Base-by-base conservation (phyloP, 2,113 vertebrate species). In the Fulica atra region DNA sequence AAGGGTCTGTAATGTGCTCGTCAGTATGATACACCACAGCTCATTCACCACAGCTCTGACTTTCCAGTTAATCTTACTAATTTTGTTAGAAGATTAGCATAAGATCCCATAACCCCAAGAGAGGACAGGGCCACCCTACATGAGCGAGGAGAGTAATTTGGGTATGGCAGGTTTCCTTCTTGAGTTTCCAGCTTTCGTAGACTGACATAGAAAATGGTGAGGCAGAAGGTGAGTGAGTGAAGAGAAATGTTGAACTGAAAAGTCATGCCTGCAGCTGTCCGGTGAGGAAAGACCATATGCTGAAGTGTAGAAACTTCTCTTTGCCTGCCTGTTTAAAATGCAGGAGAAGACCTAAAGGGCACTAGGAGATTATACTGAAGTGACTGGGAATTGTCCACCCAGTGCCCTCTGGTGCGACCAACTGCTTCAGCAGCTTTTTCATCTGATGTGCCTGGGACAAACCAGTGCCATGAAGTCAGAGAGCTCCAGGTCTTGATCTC, bases 361-460 rank as follows among this genome's bases (percentile, higher is more conserved):
- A 3, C 36, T 11, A 0, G 18, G 11, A 17, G 57, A 8, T 54
- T 50, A 4, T 3, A 3, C 5, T 54, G 25, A 63, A 38, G 35
- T 56, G 53, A 24, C 26, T 65, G 70, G 40, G 38, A 63, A 16
- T 53, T 81, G 78, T 40, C 57, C 38, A 57, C 51, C 5, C 26
- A 38, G 26, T 63, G 10, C 18, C 26, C n/a, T 54, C n/a, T 25
- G 28, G 16, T 36, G 26, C 23, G 28, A 40, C 61, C 46, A 53
- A 4, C 31, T 11, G 2, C 16, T 64, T 77, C 29, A 66, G 28
- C 51, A 78, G 51, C 50, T 36, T 11, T 78, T 78, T 57, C 59
- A 51, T 78, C 38, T n/a, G 8, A 36, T 35, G 35, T 82, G 8
- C 53, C 46, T 42, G 71, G 50, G 35, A 26, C 3, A 71, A 63